Percentiles rank a stretch among this genome's conserved stretches.
phyloP scores from a whole-genome alignment of 2,888 invertebrate species.

The Portevinia maculata region DNA sequence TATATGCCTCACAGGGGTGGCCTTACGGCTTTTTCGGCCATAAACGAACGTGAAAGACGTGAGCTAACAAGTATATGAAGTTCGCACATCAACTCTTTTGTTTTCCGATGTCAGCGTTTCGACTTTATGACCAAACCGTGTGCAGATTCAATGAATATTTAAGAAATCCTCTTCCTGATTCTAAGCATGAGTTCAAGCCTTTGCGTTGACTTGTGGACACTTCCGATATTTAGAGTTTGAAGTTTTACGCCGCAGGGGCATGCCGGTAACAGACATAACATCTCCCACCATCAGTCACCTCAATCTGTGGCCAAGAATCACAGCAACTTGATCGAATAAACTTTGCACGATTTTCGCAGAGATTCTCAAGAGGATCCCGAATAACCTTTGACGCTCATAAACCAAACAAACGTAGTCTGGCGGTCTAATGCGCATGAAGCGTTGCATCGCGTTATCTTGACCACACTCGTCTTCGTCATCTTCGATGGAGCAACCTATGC shows the following conservation, averaged over 20 bases:
- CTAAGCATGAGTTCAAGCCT: constrained; percentile 20
- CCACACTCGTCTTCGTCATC: constrained; percentile 59
- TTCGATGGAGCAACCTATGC: constrained; percentile 28
- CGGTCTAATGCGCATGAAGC: too few relatives aligned
- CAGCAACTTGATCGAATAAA: constrained; percentile 39
- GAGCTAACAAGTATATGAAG: constrained; percentile 35
- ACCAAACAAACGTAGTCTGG: constrained; percentile 51
- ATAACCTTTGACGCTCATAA: constrained; percentile 71
- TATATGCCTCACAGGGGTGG: constrained; percentile 19
- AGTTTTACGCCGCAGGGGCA: constrained; percentile 7
- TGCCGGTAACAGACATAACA: not conserved
- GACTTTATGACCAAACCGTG: constrained; percentile 13
- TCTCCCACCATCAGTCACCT: constrained; percentile 55
- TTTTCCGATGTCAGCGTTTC: not conserved
- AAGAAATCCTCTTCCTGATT: constrained; percentile 17
- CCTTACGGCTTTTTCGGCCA: constrained; percentile 43
- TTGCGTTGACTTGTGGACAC: constrained; percentile 37
- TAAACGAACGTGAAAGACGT: constrained; percentile 13
- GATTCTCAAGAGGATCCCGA: constrained; percentile 18
- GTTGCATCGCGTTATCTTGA: constrained; percentile 36
- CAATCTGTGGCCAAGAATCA: constrained; percentile 38
- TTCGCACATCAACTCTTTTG: constrained; percentile 47
- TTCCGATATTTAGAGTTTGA: constrained; percentile 47
- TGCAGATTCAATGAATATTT: constrained; percentile 18
- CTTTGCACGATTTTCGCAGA: constrained; percentile 59